Percentiles rank a stretch among this genome's conserved stretches.
phyloP scores from a whole-genome alignment of 2,113 vertebrate genomes.

The Lophius piscatorius region DNA sequence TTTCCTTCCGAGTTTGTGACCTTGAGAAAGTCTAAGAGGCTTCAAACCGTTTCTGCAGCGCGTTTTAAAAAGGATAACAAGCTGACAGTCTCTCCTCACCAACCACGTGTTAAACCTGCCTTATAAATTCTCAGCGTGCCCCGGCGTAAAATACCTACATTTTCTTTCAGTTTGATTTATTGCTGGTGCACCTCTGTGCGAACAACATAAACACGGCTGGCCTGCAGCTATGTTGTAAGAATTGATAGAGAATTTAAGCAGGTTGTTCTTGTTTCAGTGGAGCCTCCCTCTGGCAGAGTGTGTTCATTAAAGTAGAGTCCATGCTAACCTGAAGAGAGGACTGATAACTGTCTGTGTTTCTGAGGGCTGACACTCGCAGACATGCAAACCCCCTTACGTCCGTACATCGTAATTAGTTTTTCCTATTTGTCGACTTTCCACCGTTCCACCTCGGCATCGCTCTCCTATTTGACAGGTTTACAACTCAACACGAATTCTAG shows the following conservation, averaged over 20 bases:
- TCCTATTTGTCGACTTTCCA: constrained; percentile 46
- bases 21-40: constrained; percentile 4
- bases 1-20: too few relatives aligned
- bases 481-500: too few relatives aligned
- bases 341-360: constrained; percentile 35
- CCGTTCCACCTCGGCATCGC: too few relatives aligned
- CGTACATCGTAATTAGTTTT: constrained; percentile 44
- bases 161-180: constrained; percentile 42
- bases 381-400: constrained; percentile 16
- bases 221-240: constrained; percentile 39
- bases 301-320: constrained; percentile 61
- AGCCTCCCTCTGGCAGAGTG: constrained; percentile 57
- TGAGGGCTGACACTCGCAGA: constrained; percentile 27
- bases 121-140: constrained; percentile 9
- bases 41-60: neutral
- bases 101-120: constrained; percentile 12
- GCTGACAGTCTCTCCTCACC: constrained; percentile 6
- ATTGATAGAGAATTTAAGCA: constrained; percentile 45
- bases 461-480: too few relatives aligned
- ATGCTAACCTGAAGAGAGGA: constrained; percentile 51
- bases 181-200: constrained; percentile 12
- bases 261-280: constrained; percentile 42
- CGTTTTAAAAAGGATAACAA: neutral
- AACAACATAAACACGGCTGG: constrained; percentile 27
- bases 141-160: constrained; percentile 13